Evolutionary conservation across 1,140 invertebrate species (phyloP).

Genomic region (Euglossa dilemma): DNA sequence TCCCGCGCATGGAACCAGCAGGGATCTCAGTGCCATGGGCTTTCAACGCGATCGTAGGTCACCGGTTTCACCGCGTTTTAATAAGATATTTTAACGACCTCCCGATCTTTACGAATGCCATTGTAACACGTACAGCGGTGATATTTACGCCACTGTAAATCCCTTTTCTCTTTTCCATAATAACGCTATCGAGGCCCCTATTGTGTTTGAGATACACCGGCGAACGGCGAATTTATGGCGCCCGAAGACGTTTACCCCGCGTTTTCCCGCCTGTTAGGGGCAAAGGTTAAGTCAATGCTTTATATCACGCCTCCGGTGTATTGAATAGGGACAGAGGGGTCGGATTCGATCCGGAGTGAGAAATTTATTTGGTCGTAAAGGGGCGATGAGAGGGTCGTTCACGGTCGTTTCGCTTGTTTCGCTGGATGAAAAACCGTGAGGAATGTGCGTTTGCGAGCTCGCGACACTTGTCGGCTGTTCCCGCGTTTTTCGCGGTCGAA

Average conservation of each 20-base stretch:
- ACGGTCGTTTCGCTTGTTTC: conserved; percentile 1
- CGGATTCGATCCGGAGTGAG: conserved; percentile 34
- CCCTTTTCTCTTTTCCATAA: not conserved
- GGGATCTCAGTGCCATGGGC: not conserved
- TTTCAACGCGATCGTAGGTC: no score
- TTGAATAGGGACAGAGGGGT: conserved; percentile 41
- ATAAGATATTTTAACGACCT: not conserved
- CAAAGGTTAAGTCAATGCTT: conserved; percentile 39
- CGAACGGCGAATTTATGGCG: not conserved
- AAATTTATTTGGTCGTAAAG: conserved; percentile 57
- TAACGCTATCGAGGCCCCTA: not conserved
- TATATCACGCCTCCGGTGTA: conserved; percentile 38
- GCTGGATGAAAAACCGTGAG: not conserved
- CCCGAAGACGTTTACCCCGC: not conserved
- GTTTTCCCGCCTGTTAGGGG: conserved; percentile 17
- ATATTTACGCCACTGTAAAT: no score
- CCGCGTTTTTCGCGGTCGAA: not conserved
- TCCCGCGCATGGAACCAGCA: not conserved
- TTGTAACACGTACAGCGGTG: no score
- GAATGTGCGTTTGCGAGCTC: conserved; percentile 21
- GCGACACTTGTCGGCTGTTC: not conserved
- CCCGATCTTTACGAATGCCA: no score
- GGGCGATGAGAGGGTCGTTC: conserved; percentile 18
- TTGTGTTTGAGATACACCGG: no score
- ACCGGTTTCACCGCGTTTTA: no score